Conservation (phyloP, 2,888 invertebrate genomes). For the Auanema sp. region DNA sequence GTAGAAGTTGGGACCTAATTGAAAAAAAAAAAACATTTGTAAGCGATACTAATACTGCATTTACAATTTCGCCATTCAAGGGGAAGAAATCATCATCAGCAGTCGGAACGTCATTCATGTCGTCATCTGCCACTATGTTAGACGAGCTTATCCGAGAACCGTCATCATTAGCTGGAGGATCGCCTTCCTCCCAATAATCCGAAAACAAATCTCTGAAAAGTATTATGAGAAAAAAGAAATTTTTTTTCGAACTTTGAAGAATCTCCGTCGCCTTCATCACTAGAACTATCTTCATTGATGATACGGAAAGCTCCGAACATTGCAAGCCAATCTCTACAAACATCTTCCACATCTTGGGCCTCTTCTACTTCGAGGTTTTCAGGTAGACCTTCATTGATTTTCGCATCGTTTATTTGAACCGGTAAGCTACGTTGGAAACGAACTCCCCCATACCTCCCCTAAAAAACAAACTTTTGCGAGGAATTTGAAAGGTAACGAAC, state of each 20-base stretch:
- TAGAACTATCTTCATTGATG: not conserved
- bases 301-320: constrained; percentile 1
- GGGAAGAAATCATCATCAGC: not conserved
- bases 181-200: too few relatives aligned
- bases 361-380: not conserved
- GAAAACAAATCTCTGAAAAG: too few relatives aligned
- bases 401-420: not conserved
- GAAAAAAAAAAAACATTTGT: too few relatives aligned
- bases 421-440: constrained; percentile 3
- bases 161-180: too few relatives aligned
- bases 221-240: too few relatives aligned
- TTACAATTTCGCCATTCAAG: not conserved
- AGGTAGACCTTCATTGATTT: not conserved
- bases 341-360: not conserved
- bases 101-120: not conserved
- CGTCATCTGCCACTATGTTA: too few relatives aligned
- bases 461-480: not conserved
- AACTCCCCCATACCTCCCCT: constrained; percentile 4
- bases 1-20: not conserved
- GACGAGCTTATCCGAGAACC: too few relatives aligned
- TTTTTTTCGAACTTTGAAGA: too few relatives aligned
- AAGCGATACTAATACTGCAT: not conserved
- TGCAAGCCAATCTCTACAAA: constrained; percentile 2
- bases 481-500: not conserved
- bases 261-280: too few relatives aligned